phyloP scores from a whole-genome alignment of 2,113 vertebrate species.

The Tychaedon coryphoeus region DNA sequence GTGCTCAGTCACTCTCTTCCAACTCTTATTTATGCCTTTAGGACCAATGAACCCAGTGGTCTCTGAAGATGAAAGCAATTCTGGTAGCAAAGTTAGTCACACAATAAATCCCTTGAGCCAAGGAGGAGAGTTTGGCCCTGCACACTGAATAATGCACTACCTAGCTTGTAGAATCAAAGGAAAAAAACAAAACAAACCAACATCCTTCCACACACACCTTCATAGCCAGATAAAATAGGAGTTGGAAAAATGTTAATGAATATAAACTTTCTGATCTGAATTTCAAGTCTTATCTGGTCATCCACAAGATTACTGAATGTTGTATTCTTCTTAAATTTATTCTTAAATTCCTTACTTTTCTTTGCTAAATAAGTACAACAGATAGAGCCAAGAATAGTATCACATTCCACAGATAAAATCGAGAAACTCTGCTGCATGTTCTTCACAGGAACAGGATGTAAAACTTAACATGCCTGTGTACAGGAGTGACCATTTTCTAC shows the following conservation, averaged over 20 bases:
- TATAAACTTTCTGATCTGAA: background rate
- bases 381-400: background rate
- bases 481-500: background rate
- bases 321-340: background rate
- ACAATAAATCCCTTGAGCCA: background rate
- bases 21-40: background rate
- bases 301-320: background rate
- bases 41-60: background rate
- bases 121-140: background rate
- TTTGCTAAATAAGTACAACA: background rate
- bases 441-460: background rate
- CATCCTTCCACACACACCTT: background rate
- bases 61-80: background rate
- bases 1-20: background rate
- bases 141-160: rapidly evolving
- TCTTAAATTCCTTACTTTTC: background rate
- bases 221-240: background rate
- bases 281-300: background rate
- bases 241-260: background rate
- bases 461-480: background rate
- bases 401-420: background rate
- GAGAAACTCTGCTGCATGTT: background rate
- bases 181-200: background rate
- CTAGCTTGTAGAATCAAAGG: background rate
- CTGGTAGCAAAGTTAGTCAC: background rate